Evolutionary conservation across 2,888 invertebrate genomes (phyloP), one percentile per base, ranked within the genome.

Genomic region (Epistrophe grossulariae): DNA sequence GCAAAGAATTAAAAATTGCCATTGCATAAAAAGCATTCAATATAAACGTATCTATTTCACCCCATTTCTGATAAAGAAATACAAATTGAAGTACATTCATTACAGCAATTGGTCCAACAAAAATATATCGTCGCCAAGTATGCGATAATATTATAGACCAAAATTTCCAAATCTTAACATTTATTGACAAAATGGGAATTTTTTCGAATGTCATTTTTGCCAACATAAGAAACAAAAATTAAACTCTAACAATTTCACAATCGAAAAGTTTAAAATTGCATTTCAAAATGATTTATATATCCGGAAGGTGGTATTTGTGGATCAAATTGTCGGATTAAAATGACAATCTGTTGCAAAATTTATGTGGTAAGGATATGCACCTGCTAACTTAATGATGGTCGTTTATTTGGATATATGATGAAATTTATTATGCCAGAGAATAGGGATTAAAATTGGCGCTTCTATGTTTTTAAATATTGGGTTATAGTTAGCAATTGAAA

Each of bases 61-160:
- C 90, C 90, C 90, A 90, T 88, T 90, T 90, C 17, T 89, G 84
- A 68, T 89, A 88, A 81, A 92, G 83, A 57, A 90, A 91, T 52
- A 90, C 70, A 57, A 91, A 90, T 89, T 91, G 91, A 89, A 92
- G 89, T 24, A 88, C 74, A 83, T 91, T 91, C 90, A 92, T 89
- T 64, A 90, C 52, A 4, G 88, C 89, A 38, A 91, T 88, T 45
- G 91, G 91, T 79, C 89, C 71, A 40, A 92, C 89, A 84, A 91
- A 91, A 6, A 88, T 79, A 71, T 89, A 90, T 10, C 90, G 89
- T 10, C 90, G 90, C 91, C 91, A 92, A 79, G 88, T 90, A 71
- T 73, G 89, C 5, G 90, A 89, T 78, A 90, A 38, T 10, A 92
- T 89, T 8, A 92, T 89, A 4, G 90, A 90, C 59, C 91, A 85